phyloP scores from a whole-genome alignment of 1,140 invertebrate genomes.

The Wasmannia auropunctata region DNA sequence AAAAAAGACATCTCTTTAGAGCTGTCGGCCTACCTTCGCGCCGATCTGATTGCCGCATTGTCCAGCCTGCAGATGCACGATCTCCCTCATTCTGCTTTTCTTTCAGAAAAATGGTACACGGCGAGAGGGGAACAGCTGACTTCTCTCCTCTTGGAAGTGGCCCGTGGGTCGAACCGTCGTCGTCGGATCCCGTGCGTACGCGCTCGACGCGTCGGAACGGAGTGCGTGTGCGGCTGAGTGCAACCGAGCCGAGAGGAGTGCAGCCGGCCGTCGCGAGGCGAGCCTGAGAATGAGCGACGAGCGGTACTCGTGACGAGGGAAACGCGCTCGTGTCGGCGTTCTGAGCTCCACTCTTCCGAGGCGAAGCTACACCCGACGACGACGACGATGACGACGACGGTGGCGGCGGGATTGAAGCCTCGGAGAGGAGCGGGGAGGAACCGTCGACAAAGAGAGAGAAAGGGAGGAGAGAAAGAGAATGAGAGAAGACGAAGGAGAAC shows the following conservation, averaged over 20 bases:
- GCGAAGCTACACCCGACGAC: not conserved
- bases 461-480: not conserved
- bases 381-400: too few species aligned
- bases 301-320: constrained; percentile 59
- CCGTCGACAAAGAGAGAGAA: not conserved
- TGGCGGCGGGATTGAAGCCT: not conserved
- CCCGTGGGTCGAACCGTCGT: not conserved
- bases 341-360: constrained; percentile 62
- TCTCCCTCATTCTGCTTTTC: constrained; percentile 88
- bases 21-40: constrained; percentile 87
- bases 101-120: not conserved
- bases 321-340: constrained; percentile 67
- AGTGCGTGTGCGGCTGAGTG: constrained; percentile 59
- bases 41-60: constrained; percentile 93
- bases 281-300: constrained; percentile 52
- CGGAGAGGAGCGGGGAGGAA: constrained; percentile 9
- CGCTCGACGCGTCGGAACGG: constrained; percentile 26
- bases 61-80: constrained; percentile 91
- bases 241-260: constrained; percentile 42
- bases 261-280: constrained; percentile 55
- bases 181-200: constrained; percentile 21
- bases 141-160: constrained; percentile 1
- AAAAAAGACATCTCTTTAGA: not conserved
- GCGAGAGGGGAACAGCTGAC: constrained; percentile 46
- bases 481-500: not conserved